Base-by-base conservation (phyloP, 2,888 invertebrate genomes). In the Nomada ferruginata region DNA sequence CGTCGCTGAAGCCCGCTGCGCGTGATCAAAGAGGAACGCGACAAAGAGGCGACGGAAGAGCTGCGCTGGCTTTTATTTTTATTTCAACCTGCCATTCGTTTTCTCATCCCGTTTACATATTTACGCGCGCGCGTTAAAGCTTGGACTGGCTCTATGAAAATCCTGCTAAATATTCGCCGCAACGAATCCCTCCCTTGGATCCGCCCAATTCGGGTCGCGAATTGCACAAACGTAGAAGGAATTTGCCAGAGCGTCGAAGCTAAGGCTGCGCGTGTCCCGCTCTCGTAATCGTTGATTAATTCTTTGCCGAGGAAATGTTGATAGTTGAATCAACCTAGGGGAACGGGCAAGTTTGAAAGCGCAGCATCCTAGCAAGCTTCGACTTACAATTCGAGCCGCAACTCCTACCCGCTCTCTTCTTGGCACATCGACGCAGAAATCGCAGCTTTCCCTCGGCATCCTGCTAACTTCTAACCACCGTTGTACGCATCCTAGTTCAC, bases 381-480 rank as follows among this genome's bases (percentile, higher is more conserved):
- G 85, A 87, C 85, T 87, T 87, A 68, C 86, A 74, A 86, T 84
- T 77, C 77, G 47, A 65, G 65, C 69, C 42, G 77, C 79, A 74
- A 69, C 75, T 75, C 69, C 65, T 60, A 18, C 47, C 64, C 44
- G 52, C 63, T 57, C 75, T 60, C 52, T 61, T 77, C 74, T 60
- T 57, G 72, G 52, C 36, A 72, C 74, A 73, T 79, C 83, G 79
- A 75, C 64, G 65, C 85, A 82, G 79, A 78, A 82, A 83, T 85
- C 82, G 78, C 66, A 26, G 61, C 76, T 36, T 57, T 59, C 82
- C 44, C 26, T 63, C 60, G 66, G 70, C 82, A 72, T 76, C 82
- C 72, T 44, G 69, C 47, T 63, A 87, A 87, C 76, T 87, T 85
- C 85, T 79, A 82, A 82, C 87, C 87, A 55, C 82, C 68, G 85